Evolutionary conservation across 2,113 vertebrate genomes (phyloP), one percentile per base, ranked within the genome.

Genomic region (Gymnogyps californianus): DNA sequence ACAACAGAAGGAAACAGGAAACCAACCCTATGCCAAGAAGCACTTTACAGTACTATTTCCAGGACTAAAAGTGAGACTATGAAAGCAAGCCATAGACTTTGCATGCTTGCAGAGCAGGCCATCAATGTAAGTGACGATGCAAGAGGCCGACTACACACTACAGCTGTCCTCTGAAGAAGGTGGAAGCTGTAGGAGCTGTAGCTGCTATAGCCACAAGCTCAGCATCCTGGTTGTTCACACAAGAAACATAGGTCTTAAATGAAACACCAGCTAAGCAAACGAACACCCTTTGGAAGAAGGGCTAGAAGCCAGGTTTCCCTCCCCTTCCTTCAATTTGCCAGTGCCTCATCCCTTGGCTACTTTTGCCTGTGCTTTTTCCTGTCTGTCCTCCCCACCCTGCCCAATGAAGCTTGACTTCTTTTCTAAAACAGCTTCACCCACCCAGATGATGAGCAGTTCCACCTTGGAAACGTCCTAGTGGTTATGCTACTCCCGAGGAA

Each of bases 201-300:
- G 47, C n/a, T 94, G n/a, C 75, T 72, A 42, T 4, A 89, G 87
- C 46, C 58, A 47, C 54, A 83, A 67, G 22, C 13, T 62, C 65
- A 75, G 51, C 54, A 62, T 38, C 36, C 20, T 20, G 36, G 18
- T 21, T 22, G 36, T 25, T 31, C 5, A 5, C 36, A 81, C n/a
- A 83, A 52, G 16, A 74, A 80, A 72, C 22, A 32, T 0, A 0
- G 16, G 25, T 31, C 29, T 62, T 17, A 40, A 67, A 65, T 22
- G 51, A 58, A 94, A 70, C 46, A 54, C 13, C 0, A 4, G 19
- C 55, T 67, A 59, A 72, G 55, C 0, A 0, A 75, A 90, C 3
- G 1, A 89, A 62, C 28, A 54, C 25, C 8, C 59, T 84, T 29
- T 38, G n/a, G 59, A 78, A 32, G 16, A 65, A 78, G 28, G 46